These are phyloP conservation scores for Tetrax tetrax DNA, from an alignment of 2,113 vertebrate genomes.

Conservation along the genomic window DNA sequence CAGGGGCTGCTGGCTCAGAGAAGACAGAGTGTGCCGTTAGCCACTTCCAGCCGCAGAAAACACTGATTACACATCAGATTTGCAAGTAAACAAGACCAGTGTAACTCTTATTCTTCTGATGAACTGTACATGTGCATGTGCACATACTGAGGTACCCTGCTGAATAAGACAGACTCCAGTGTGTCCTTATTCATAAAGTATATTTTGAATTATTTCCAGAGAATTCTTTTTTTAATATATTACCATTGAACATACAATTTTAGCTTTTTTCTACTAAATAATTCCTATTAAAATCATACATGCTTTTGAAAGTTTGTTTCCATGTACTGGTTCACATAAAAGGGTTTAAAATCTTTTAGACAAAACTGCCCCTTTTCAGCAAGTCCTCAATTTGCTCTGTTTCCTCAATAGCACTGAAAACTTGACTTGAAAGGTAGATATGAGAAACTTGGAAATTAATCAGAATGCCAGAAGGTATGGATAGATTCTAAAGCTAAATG, in stretches of 20 bases:
- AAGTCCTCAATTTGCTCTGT: neutral
- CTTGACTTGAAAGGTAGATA: constrained; percentile 21
- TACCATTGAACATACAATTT: neutral
- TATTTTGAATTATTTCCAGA: neutral
- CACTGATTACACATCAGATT: neutral
- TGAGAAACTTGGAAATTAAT: constrained; percentile 63
- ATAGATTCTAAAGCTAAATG: constrained; percentile 64
- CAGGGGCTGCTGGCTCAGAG: neutral
- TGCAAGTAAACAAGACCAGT: neutral
- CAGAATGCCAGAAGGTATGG: constrained; percentile 64
- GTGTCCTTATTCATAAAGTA: neutral
- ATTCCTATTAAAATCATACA: neutral
- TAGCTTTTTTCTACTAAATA: neutral
- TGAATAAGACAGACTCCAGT: neutral
- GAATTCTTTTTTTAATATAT: neutral
- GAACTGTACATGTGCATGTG: neutral
- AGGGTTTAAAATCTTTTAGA: neutral
- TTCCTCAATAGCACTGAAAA: neutral
- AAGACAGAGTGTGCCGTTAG: neutral
- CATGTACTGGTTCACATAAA: neutral
- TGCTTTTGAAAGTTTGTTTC: neutral
- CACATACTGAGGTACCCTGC: neutral
- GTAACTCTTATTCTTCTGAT: neutral
- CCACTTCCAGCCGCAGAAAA: neutral
- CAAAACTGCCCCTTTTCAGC: neutral